Evolutionary conservation across 2,888 invertebrate genomes (phyloP).

Genomic region (Cantharis nigra): DNA sequence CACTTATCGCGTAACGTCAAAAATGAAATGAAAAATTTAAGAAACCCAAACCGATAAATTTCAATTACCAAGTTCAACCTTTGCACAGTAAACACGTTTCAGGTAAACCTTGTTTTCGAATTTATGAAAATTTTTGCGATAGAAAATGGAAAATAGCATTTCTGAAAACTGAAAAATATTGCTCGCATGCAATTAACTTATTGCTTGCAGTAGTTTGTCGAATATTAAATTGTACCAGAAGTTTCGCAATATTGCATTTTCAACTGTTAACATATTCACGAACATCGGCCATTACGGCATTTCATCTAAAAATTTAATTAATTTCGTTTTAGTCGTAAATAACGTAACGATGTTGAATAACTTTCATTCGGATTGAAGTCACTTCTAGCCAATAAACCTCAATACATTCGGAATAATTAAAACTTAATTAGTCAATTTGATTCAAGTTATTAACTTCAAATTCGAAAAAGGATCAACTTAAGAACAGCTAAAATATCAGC

Average conservation of each 20-base stretch:
- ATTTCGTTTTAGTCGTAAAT: background rate
- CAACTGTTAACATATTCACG: background rate
- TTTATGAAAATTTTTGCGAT: background rate
- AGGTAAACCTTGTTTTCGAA: background rate
- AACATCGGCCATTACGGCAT: background rate
- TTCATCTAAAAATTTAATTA: background rate
- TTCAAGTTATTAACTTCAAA: background rate
- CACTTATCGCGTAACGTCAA: background rate
- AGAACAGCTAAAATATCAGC: background rate
- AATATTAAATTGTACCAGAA: background rate
- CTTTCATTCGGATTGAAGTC: background rate
- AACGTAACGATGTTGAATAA: background rate
- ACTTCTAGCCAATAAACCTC: background rate
- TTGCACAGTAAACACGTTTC: background rate
- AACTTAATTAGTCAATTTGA: background rate
- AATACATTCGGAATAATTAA: background rate
- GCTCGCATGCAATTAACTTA: background rate
- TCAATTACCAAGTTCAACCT: background rate
- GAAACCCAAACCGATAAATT: background rate
- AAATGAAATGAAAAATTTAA: background rate
- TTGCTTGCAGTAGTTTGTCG: background rate
- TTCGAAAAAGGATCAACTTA: background rate
- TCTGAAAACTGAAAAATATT: background rate
- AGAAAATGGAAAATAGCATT: background rate
- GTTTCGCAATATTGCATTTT: background rate